Evolutionary conservation across 2,888 invertebrate species (phyloP).

Genomic region (Rotaria macrura): DNA sequence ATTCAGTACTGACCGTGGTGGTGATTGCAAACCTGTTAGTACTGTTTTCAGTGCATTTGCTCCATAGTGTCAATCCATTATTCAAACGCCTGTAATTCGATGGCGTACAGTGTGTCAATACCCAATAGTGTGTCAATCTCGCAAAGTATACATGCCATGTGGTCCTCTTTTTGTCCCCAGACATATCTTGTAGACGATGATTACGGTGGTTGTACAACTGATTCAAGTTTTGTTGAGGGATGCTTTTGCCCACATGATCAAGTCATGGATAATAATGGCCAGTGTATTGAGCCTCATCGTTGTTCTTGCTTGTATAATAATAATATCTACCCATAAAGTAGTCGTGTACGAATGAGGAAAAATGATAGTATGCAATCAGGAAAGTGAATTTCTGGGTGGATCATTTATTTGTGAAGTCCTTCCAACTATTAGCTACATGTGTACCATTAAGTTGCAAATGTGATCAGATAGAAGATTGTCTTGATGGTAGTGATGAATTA

Average conservation of each 20-base stretch:
- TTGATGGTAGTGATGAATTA: slow-evolving; percentile 25
- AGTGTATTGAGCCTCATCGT: slow-evolving; percentile 25
- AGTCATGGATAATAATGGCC: slow-evolving; percentile 31
- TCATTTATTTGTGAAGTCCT: slow-evolving; percentile 13
- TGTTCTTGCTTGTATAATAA: slow-evolving; percentile 28
- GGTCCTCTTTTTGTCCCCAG: slow-evolving; percentile 64
- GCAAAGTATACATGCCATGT: slow-evolving; percentile 69
- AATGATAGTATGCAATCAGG: neutral
- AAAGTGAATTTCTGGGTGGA: slow-evolving; percentile 19
- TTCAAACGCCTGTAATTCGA: slow-evolving; percentile 61
- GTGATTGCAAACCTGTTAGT: slow-evolving; percentile 77
- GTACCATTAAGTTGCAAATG: slow-evolving; percentile 25
- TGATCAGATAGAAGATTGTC: slow-evolving; percentile 24
- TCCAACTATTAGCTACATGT: neutral
- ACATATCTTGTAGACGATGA: slow-evolving; percentile 56
- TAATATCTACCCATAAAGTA: slow-evolving; percentile 23
- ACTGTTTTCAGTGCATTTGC: slow-evolving; percentile 78
- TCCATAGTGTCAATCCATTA: slow-evolving; percentile 63
- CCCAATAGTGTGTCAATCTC: slow-evolving; percentile 78
- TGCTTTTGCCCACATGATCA: slow-evolving; percentile 42
- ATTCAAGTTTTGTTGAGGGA: slow-evolving; percentile 41
- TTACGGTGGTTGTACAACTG: slow-evolving; percentile 37
- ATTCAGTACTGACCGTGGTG: slow-evolving; percentile 71
- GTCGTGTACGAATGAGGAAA: neutral
- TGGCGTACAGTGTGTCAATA: slow-evolving; percentile 75